A percentile compares a stretch with the other conserved stretches of the same genome.
Evolutionary conservation across 92 coral and sea anemone species (phyloP).

Genomic region (Porites cylindrica): DNA sequence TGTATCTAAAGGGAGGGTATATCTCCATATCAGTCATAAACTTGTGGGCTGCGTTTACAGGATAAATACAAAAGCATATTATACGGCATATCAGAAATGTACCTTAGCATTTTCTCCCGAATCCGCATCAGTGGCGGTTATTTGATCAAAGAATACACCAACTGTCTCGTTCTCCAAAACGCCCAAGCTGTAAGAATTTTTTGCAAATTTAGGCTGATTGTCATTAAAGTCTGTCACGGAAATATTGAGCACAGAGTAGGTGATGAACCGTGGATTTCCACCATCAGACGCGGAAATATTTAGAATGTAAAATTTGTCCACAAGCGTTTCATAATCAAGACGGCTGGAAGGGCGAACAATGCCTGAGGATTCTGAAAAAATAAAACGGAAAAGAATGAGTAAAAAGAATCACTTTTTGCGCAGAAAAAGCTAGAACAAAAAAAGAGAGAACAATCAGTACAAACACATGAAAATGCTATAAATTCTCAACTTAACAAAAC

Average conservation of each 20-base stretch:
- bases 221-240: slow-evolving; percentile 93
- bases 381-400: background rate
- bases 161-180: slow-evolving; percentile 76
- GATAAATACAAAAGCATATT: background rate
- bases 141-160: slow-evolving; percentile 53
- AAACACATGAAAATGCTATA: too few relatives aligned
- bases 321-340: slow-evolving; percentile 88
- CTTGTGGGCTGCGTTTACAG: background rate
- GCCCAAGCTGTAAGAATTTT: slow-evolving; percentile 58
- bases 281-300: slow-evolving; percentile 89
- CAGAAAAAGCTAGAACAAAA: too few relatives aligned
- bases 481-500: too few relatives aligned
- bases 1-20: too few relatives aligned
- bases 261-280: slow-evolving; percentile 75
- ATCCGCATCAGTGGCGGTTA: slow-evolving; percentile 82
- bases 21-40: background rate
- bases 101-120: slow-evolving; percentile 80
- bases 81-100: background rate
- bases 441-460: too few relatives aligned
- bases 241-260: slow-evolving; percentile 72
- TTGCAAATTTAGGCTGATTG: slow-evolving; percentile 82
- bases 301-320: slow-evolving; percentile 77
- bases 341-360: slow-evolving; percentile 92
- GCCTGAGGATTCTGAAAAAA: slow-evolving; percentile 83
- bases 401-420: too few relatives aligned